Evolutionary conservation across 92 coral and sea anemone genomes (phyloP), one percentile per base, ranked within the genome.

Genomic region (Siderastrea radians): DNA sequence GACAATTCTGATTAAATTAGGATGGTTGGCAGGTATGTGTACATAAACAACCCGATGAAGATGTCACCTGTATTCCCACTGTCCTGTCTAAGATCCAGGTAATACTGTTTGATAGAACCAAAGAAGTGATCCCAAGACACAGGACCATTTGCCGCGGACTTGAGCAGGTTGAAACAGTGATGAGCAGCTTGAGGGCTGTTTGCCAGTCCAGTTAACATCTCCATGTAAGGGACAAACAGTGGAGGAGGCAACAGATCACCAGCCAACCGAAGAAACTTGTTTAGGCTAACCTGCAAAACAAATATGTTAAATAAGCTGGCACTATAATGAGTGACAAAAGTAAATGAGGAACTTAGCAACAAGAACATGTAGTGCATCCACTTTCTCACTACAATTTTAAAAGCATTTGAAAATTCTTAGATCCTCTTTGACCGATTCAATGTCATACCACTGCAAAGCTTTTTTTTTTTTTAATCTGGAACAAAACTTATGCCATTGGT

Each of bases 61-160:
- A 53, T 53, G 57, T 53, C 4, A 95, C 98, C 96, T 88, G 95
- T 64, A 61, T 85, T 93, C 1, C 93, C 92, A 54, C 94, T 88
- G 86, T 92, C 95, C 59, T 97, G 99, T 49, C 98, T 87, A 58
- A 97, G 88, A 76, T 95, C 99, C 91, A 95, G 90, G 84, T 91
- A 97, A 86, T 97, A 97, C 66, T 94, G 99, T 78, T 97, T 97
- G 55, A 97, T 84, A 3, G 99, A 95, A 14, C 96, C 93, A 66
- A 97, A 97, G 94, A 95, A 97, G 88, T 97, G 99, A 72, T 95
- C 98, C 99, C 99, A 97, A 7, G 99, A 93, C 46, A 97, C 59
- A 38, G 94, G 90, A 15, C 89, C 93, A 75, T 97, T 97, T 13
- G 98, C 95, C 6, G 92, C 92, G 8, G 95, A 93, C 89, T 95